Conservation (phyloP, 1,140 invertebrate species). For the Hylaeus anthracinus region DNA sequence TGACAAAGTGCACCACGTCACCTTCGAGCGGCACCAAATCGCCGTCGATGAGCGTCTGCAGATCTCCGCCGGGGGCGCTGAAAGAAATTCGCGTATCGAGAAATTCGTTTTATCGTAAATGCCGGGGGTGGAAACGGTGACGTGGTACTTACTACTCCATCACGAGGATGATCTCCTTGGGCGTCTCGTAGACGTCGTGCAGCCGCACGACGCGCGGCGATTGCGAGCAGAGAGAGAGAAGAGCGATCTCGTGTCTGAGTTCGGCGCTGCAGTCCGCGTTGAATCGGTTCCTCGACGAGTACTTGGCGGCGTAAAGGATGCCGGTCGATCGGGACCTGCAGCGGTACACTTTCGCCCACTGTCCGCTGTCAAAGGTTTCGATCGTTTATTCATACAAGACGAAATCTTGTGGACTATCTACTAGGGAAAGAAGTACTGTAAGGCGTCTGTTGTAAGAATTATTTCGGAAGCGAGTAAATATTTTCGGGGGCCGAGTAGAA, state of each 20-base stretch:
- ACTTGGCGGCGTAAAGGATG: constrained; percentile 88
- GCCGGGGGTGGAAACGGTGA: too few relatives aligned
- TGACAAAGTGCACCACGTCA: constrained; percentile 85
- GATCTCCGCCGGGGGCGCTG: constrained; percentile 88
- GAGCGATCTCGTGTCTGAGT: constrained; percentile 85
- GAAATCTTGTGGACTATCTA: too few relatives aligned
- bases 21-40: constrained; percentile 87
- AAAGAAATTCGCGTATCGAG: constrained; percentile 60
- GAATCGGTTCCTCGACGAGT: constrained; percentile 85
- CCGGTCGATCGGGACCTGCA: constrained; percentile 84
- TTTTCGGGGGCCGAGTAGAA: too few relatives aligned
- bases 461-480: too few relatives aligned
- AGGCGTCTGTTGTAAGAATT: too few relatives aligned
- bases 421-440: too few relatives aligned
- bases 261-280: constrained; percentile 85
- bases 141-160: constrained; percentile 86
- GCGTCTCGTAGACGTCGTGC: constrained; percentile 88
- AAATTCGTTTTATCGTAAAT: background rate
- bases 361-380: constrained; percentile 82
- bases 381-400: too few relatives aligned
- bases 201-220: constrained; percentile 86
- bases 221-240: constrained; percentile 84
- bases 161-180: constrained; percentile 86
- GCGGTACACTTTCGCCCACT: constrained; percentile 89
- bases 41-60: constrained; percentile 88